A percentile compares a stretch with the other conserved stretches of the same genome.
Evolutionary conservation across 2,797 vertebrate species (phyloP).

Genomic region (Telmatherina bonti): DNA sequence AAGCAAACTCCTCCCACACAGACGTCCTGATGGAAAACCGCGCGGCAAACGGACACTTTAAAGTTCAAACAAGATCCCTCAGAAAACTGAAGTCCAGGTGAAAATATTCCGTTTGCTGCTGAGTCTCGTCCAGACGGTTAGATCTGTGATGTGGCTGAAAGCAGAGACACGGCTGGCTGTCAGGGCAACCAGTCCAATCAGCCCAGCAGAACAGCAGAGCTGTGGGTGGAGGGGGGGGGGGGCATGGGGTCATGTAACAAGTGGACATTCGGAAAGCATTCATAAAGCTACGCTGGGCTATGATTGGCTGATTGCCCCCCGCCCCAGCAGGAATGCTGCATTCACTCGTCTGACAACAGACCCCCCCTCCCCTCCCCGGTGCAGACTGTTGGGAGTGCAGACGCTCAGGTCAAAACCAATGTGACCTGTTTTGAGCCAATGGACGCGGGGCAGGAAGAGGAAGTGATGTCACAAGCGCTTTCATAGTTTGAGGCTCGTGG

Average conservation of each 20-base stretch:
- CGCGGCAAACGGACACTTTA: slow-evolving; percentile 15
- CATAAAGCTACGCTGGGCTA: slow-evolving; percentile 78
- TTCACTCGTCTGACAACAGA: slow-evolving; percentile 61
- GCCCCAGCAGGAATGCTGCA: slow-evolving; percentile 37
- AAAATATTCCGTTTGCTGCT: slow-evolving; percentile 44
- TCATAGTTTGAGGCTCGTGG: too few species aligned
- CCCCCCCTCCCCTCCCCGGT: too few species aligned
- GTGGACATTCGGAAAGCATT: slow-evolving; percentile 80
- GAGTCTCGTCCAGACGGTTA: slow-evolving; percentile 31
- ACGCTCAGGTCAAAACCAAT: slow-evolving; percentile 47
- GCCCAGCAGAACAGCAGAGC: slow-evolving; percentile 40
- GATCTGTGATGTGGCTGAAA: slow-evolving; percentile 36
- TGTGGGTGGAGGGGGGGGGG: neutral
- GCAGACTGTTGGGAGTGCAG: slow-evolving; percentile 48
- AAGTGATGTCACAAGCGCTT: slow-evolving; percentile 50
- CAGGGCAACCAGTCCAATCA: slow-evolving; percentile 62
- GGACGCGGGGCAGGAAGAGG: slow-evolving; percentile 42
- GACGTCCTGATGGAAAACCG: slow-evolving; percentile 57
- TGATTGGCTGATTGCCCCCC: slow-evolving; percentile 72
- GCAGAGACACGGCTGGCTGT: slow-evolving; percentile 25
- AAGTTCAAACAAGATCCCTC: slow-evolving; percentile 37
- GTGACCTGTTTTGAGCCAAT: neutral
- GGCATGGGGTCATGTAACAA: neutral
- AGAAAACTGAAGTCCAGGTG: slow-evolving; percentile 53
- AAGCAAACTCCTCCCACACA: slow-evolving; percentile 61